Base-by-base conservation (phyloP, 1,140 invertebrate genomes). In the Anadara kagoshimensis region DNA sequence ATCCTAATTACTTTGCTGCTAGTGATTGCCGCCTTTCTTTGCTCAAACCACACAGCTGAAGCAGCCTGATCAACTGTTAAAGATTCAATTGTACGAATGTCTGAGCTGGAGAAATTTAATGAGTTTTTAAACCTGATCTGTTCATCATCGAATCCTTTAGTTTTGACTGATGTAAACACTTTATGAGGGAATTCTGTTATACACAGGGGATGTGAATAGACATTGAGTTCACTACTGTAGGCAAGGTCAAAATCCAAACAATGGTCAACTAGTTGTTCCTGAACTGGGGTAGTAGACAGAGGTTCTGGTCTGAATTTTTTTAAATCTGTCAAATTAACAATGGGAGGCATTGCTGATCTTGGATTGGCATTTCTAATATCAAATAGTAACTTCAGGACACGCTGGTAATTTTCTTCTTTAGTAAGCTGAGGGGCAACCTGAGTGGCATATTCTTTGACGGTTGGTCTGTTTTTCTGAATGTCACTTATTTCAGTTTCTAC, bases 341-440 rank as follows among this genome's bases (percentile, higher is more conserved):
- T 44, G 24, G 58, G 58, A n/a, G 58, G 58, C 29, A 61, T 44
- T 4, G 16, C 24, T 18, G 29, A 8, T 16, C 14, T 43, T 5
- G n/a, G 12, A 44, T 61, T 61, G 12, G 58, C 58, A 45, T 61
- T 61, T n/a, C 58, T 61, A 0, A 61, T 45, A n/a, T 61, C 58
- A 44, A 18, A 61, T 5, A 61, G 5, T 14, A 61, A 29, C 36
- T 43, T 41, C 14, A 61, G 20, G 14, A 29, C n/a, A 22, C 58
- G 41, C 22, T 61, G 36, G 58, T 61, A 61, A 12, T 61, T 10
- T 14, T 43, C 14, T 18, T 43, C 58, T n/a, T 43, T 43, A 3
- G 58, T 16, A 10, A 61, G 20, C 1, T 61, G 16, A 5, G 58
- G 58, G 10, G 58, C 58, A 43, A 61, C n/a, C 5, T 44, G 11